Percentiles rank a stretch among this genome's conserved stretches.
Evolutionary conservation across 2,797 vertebrate species (phyloP).

Genomic region (Crenichthys baileyi): DNA sequence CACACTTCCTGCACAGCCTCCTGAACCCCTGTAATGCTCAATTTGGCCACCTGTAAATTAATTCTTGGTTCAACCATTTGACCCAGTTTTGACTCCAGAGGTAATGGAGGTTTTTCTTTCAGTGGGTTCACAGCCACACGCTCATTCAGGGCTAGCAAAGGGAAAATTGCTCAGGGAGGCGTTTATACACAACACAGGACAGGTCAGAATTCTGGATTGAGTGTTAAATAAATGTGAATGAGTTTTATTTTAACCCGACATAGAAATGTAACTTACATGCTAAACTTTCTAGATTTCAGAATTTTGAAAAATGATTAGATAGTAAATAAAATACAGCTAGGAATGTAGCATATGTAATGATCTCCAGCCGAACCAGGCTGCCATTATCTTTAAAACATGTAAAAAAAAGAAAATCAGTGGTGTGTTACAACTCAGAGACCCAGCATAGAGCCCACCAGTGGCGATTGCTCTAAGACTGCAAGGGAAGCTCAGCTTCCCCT

Average conservation of each 20-base stretch:
- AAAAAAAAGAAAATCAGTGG: too few relatives aligned
- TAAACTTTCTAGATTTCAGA: too few relatives aligned
- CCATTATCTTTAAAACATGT: too few relatives aligned
- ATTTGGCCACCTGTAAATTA: slow-evolving; percentile 80
- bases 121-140: slow-evolving; percentile 33
- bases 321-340: too few relatives aligned
- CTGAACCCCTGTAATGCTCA: slow-evolving; percentile 77
- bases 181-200: not conserved
- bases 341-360: too few relatives aligned
- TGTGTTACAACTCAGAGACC: too few relatives aligned
- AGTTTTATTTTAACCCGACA: not conserved
- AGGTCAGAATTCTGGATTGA: not conserved
- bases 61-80: slow-evolving; percentile 70
- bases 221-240: slow-evolving; percentile 13
- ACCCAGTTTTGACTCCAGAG: slow-evolving; percentile 67
- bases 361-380: too few relatives aligned
- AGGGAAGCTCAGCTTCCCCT: too few relatives aligned
- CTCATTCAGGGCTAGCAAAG: slow-evolving; percentile 25
- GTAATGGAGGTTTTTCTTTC: slow-evolving; percentile 55
- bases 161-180: slow-evolving; percentile 21
- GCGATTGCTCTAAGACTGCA: too few relatives aligned
- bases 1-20: slow-evolving; percentile 67
- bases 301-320: too few relatives aligned
- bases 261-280: too few relatives aligned
- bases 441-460: too few relatives aligned